Percentiles rank a stretch among this genome's conserved stretches.
These are phyloP conservation scores for Drosophila asahinai DNA, from an alignment of 1,140 invertebrate genomes.

Conservation along the genomic window DNA sequence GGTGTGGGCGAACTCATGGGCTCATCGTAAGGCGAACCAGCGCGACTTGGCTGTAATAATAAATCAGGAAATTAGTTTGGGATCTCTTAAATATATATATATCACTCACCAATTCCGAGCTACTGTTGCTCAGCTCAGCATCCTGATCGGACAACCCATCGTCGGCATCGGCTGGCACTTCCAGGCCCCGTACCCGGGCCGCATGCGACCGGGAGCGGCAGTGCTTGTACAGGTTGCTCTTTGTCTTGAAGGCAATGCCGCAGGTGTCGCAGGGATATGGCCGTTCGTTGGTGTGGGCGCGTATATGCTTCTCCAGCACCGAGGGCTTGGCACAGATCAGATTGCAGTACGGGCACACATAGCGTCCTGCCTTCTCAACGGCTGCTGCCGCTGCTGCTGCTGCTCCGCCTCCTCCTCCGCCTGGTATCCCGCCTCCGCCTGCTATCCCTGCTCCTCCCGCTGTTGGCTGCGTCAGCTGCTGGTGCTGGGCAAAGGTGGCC, in stretches of 20 bases:
- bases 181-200: slow-evolving; percentile 88
- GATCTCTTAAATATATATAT: no score
- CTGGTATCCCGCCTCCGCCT: slow-evolving; percentile 11
- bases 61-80: neutral
- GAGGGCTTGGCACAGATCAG: slow-evolving; percentile 96
- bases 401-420: slow-evolving; percentile 1
- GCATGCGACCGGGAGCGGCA: slow-evolving; percentile 93
- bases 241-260: slow-evolving; percentile 97
- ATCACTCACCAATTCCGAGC: slow-evolving; percentile 76
- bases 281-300: slow-evolving; percentile 96
- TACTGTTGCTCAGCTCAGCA: slow-evolving; percentile 81
- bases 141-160: slow-evolving; percentile 87
- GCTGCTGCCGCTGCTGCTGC: neutral
- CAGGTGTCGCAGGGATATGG: slow-evolving; percentile 95
- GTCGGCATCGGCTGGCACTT: slow-evolving; percentile 86
- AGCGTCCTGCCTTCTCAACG: slow-evolving; percentile 86
- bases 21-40: slow-evolving; percentile 77
- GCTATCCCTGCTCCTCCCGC: slow-evolving; percentile 1
- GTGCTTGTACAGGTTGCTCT: slow-evolving; percentile 97
- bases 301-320: slow-evolving; percentile 96
- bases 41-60: slow-evolving; percentile 66
- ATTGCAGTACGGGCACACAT: slow-evolving; percentile 95
- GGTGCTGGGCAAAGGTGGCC: slow-evolving; percentile 72
- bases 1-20: slow-evolving; percentile 64
- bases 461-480: slow-evolving; percentile 72